Percentiles rank a stretch among this genome's conserved stretches.
Evolutionary conservation across 37 sponge, comb jelly and placozoan species (phyloP).

Genomic region (Cliona cf. orientalis): DNA sequence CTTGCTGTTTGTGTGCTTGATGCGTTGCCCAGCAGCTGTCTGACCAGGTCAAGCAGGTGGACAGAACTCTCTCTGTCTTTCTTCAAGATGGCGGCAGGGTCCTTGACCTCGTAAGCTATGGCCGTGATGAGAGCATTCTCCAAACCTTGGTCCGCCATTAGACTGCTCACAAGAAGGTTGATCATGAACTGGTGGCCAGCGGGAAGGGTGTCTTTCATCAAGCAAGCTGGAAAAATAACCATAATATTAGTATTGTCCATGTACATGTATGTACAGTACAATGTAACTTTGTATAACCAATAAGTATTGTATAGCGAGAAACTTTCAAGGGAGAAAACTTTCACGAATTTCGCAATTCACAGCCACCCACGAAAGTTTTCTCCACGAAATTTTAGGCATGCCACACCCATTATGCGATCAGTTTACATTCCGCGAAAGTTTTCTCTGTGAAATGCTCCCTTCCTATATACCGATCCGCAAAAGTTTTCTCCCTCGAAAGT

Average conservation of each 20-base stretch:
- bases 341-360: too few relatives aligned
- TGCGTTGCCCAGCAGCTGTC: conserved; percentile 72
- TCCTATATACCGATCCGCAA: too few relatives aligned
- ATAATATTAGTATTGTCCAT: background rate
- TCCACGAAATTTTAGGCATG: too few relatives aligned
- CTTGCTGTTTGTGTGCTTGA: conserved; percentile 45
- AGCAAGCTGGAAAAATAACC: conserved; percentile 1
- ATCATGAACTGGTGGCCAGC: conserved; percentile 85
- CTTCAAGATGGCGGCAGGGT: conserved; percentile 14
- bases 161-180: conserved; percentile 77
- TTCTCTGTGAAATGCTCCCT: too few relatives aligned
- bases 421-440: too few relatives aligned
- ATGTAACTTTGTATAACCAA: background rate
- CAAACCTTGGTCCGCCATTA: conserved; percentile 76
- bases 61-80: conserved; percentile 29
- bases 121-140: conserved; percentile 76
- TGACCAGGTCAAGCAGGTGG: conserved; percentile 72
- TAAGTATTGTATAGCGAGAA: too few relatives aligned
- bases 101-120: conserved; percentile 51
- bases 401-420: too few relatives aligned
- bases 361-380: too few relatives aligned
- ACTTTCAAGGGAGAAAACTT: too few relatives aligned
- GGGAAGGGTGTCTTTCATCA: conserved; percentile 29
- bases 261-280: background rate
- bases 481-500: too few relatives aligned